Conservation (phyloP, 2,888 invertebrate species). For the Erannis defoliaria region DNA sequence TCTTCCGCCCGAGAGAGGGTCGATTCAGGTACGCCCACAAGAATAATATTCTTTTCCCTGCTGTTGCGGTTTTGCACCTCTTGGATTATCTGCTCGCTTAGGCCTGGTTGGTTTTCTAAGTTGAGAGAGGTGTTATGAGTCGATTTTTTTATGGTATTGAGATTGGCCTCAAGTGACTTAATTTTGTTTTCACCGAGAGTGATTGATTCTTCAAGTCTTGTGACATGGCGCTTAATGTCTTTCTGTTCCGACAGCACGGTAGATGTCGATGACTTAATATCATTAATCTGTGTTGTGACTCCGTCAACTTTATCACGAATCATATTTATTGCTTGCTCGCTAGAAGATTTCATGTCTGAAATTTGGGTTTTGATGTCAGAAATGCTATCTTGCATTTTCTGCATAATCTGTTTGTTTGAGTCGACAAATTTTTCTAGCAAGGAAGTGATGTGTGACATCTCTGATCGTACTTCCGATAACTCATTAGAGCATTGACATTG, state of each 20-base stretch:
- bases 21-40: conserved; percentile 44
- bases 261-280: conserved; percentile 5
- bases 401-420: conserved; percentile 17
- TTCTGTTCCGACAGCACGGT: conserved; percentile 15
- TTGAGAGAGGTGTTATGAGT: neutral
- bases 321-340: conserved; percentile 10
- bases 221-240: conserved; percentile 16
- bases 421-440: conserved; percentile 17
- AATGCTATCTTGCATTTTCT: conserved; percentile 22
- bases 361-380: conserved; percentile 12
- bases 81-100: conserved; percentile 13
- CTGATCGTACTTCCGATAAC: conserved; percentile 1
- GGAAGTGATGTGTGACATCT: conserved; percentile 5
- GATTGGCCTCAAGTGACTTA: conserved; percentile 11
- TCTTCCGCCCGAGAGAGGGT: conserved; percentile 24
- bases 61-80: too few species aligned
- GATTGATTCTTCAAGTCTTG: conserved; percentile 12
- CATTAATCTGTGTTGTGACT: conserved; percentile 13
- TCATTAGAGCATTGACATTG: conserved; percentile 19
- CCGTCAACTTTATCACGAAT: conserved; percentile 12
- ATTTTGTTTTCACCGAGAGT: conserved; percentile 15
- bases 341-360: conserved; percentile 8
- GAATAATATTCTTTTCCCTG: conserved; percentile 44
- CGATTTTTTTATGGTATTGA: conserved; percentile 2
- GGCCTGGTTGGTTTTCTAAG: too few species aligned